phyloP scores from a whole-genome alignment of 2,797 vertebrate species.

The Notamacropus eugenii region DNA sequence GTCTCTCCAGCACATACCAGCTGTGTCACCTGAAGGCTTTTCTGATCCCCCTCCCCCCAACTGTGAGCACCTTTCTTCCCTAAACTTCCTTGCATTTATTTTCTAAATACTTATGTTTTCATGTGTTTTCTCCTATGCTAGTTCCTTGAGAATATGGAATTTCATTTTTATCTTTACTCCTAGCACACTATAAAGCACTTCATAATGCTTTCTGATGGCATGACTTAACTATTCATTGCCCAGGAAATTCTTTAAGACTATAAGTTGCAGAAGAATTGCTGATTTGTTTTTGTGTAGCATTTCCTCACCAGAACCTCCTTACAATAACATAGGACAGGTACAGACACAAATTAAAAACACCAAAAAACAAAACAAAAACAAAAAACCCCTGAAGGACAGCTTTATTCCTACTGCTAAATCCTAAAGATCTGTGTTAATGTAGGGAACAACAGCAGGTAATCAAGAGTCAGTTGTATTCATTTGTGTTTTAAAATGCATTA shows the following conservation, averaged over 20 bases:
- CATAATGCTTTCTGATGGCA: not conserved
- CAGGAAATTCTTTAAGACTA: not conserved
- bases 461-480: not conserved
- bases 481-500: not conserved
- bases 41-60: not conserved
- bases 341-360: not conserved
- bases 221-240: not conserved
- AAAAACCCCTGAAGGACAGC: not conserved
- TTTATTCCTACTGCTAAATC: not conserved
- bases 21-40: not conserved
- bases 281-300: not conserved
- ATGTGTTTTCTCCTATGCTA: not conserved
- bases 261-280: not conserved
- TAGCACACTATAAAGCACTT: not conserved
- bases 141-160: not conserved
- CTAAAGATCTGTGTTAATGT: not conserved
- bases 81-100: not conserved
- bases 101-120: not conserved
- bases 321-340: not conserved
- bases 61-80: not conserved
- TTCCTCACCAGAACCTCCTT: not conserved
- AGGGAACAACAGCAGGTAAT: conserved; percentile 1
- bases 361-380: not conserved
- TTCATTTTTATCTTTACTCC: not conserved
- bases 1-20: not conserved